Conservation (phyloP, 2,113 vertebrate species). For the Malurus melanocephalus region DNA sequence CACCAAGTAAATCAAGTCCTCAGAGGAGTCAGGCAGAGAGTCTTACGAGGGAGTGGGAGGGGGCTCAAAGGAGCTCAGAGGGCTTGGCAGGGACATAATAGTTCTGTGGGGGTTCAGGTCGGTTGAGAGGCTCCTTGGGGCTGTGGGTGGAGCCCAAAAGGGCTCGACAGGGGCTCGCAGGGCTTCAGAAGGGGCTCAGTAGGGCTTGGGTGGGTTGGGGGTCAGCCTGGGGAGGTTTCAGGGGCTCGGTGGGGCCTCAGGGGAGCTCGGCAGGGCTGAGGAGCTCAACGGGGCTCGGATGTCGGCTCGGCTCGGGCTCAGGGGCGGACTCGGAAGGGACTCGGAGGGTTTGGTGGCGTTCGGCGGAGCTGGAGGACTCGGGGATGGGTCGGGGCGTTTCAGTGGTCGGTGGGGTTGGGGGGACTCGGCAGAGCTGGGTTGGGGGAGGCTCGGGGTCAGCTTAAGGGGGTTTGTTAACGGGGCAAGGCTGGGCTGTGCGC, state of each 20-base stretch:
- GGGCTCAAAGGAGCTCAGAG: not conserved
- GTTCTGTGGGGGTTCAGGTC: not conserved
- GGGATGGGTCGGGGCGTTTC: not conserved
- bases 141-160: not conserved
- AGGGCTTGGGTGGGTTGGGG: not conserved
- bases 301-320: not conserved
- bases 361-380: no score
- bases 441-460: not conserved
- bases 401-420: not conserved
- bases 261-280: no score
- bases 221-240: not conserved
- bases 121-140: not conserved
- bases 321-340: not conserved
- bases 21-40: not conserved
- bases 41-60: rapidly evolving
- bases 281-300: not conserved
- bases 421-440: not conserved
- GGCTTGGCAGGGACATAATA: not conserved
- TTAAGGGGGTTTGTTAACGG: not conserved
- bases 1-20: rapidly evolving
- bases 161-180: not conserved
- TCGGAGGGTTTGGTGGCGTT: not conserved
- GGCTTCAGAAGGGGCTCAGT: not conserved
- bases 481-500: no score
- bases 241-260: no score